phyloP scores from a whole-genome alignment of 2,797 vertebrate genomes.

The Mus minutoides region DNA sequence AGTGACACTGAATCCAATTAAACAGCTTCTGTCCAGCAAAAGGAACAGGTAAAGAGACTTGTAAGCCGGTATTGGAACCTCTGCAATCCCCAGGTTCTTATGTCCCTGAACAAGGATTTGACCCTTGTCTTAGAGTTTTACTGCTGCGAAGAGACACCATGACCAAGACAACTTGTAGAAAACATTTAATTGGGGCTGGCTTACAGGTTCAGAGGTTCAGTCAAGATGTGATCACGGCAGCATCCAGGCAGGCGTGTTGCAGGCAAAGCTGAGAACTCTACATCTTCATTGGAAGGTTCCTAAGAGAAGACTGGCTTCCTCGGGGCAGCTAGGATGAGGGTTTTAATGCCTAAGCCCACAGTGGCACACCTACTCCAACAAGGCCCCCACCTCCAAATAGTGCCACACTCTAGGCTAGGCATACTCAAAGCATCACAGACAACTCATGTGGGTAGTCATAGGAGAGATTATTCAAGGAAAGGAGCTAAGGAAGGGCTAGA shows the following conservation, averaged over 20 bases:
- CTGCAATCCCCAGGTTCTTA: not conserved
- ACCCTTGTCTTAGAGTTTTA: not conserved
- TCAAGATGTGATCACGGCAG: not conserved
- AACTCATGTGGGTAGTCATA: not conserved
- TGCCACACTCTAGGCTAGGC: not conserved
- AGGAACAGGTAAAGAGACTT: not conserved
- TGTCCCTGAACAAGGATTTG: not conserved
- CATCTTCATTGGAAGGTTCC: not conserved
- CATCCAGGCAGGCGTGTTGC: not conserved
- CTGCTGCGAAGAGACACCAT: not conserved
- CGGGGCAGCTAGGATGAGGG: not conserved
- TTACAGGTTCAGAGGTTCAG: not conserved
- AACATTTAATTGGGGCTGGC: not conserved
- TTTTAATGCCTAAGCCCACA: not conserved
- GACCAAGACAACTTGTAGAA: not conserved
- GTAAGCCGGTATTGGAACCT: not conserved
- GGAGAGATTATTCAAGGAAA: not conserved
- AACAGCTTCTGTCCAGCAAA: not conserved
- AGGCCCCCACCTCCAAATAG: not conserved
- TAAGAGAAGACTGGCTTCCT: not conserved
- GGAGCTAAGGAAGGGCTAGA: not conserved
- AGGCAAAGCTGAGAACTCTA: not conserved
- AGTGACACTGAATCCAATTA: not conserved
- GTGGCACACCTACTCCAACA: not conserved
- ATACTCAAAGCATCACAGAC: not conserved